These are phyloP conservation scores for Oryzias sinensis DNA, from an alignment of 2,797 vertebrate species.

Conservation along the genomic window DNA sequence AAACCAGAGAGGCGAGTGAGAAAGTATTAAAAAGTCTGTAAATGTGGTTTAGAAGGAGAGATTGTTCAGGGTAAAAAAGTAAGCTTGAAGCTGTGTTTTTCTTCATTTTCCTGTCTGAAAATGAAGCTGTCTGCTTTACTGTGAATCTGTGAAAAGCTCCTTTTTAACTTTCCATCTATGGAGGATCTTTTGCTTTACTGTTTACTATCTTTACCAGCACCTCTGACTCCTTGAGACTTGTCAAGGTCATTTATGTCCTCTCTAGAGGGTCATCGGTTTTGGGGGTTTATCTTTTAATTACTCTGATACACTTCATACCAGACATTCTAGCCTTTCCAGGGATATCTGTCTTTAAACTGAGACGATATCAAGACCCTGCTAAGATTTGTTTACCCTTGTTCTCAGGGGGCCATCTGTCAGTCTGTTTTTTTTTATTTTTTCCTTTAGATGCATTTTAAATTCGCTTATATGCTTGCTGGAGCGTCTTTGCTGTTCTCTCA, in stretches of 20 bases:
- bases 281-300: no score
- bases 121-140: slow-evolving; percentile 48
- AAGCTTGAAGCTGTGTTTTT: slow-evolving; percentile 23
- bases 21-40: slow-evolving; percentile 46
- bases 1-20: slow-evolving; percentile 38
- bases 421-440: no score
- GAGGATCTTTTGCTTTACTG: slow-evolving; percentile 63
- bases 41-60: slow-evolving; percentile 35
- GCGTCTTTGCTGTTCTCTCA: slow-evolving; percentile 47
- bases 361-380: no score
- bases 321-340: no score
- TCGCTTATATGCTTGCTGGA: slow-evolving; percentile 47
- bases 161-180: slow-evolving; percentile 67
- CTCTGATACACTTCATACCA: no score
- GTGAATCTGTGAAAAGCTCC: slow-evolving; percentile 27
- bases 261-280: slow-evolving; percentile 37
- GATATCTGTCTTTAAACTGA: no score
- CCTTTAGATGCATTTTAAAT: slow-evolving; percentile 34
- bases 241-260: slow-evolving; percentile 27
- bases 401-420: no score
- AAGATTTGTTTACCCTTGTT: no score
- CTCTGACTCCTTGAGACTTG: slow-evolving; percentile 47
- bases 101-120: slow-evolving; percentile 31
- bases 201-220: slow-evolving; percentile 62
- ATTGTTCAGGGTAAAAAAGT: slow-evolving; percentile 19